Base-by-base conservation (phyloP, 2,797 vertebrate species). In the Ciconia nigra region DNA sequence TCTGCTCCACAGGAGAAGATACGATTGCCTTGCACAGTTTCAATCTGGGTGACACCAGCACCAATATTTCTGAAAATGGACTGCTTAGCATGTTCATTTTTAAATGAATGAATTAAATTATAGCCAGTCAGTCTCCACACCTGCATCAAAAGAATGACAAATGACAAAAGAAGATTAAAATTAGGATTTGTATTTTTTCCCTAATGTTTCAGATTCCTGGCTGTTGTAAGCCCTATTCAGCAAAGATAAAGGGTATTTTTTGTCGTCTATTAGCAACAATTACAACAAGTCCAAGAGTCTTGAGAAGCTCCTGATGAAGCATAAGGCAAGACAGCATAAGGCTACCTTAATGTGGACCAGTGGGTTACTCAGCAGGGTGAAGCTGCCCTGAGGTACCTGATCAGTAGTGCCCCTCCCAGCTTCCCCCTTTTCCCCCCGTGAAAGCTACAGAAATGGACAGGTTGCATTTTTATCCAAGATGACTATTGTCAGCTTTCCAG, bases 1-100 rank as follows among this genome's bases (percentile, higher is more conserved):
- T 99, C 99, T 5, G 99, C 99, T 62, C 99, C 99, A 63, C 99
- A 99, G 96, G 99, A 99, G 98, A 99, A 99, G 98, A 99, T 98
- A 74, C 99, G 99, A 96, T 98, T 99, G 37, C 98, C 98, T 18
- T 99, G 99, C 55, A 98, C 97, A 13, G 99, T 99, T 97, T 99
- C 99, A 74, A 99, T 99, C 98, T 99, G 98, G 98, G 99, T 99
- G 92, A 99, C 99, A 3, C 99, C 99, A 15, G 99, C 99, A 44
- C 99, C 99, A 21, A 99, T 99, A 97, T 99, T 99, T 85, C 99
- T 98, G 98, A 99, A 99, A 97, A 99, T 99, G 88, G 99, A 99
- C 98, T 99, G 99, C 97, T 99, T 99, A 87, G 99, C 99, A 10
- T 99, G 99, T 87, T 99, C 99, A 0, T 96, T 99, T 98, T 99